phyloP scores from a whole-genome alignment of 2,797 vertebrate genomes.

The Coracias cyanogaster region DNA sequence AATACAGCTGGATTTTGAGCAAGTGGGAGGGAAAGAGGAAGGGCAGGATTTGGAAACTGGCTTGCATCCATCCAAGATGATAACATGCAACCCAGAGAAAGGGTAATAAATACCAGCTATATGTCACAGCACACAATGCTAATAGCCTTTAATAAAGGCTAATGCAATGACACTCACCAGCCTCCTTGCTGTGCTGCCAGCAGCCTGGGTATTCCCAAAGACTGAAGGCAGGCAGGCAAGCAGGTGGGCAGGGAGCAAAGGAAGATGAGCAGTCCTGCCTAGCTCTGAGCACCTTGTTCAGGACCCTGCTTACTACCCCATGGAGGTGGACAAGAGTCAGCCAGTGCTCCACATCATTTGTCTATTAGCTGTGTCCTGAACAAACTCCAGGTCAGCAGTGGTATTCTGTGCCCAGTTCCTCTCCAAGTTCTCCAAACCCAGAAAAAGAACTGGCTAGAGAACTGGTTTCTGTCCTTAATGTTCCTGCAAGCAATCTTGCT shows the following conservation, averaged over 20 bases:
- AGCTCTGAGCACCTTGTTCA: not conserved
- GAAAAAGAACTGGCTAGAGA: not conserved
- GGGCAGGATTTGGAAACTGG: constrained; percentile 23
- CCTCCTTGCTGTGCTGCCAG: not conserved
- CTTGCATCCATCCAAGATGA: not conserved
- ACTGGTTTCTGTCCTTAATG: not conserved
- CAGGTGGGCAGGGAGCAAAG: not conserved
- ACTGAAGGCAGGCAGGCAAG: not conserved
- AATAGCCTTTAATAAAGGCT: not conserved
- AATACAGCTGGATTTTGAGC: constrained; percentile 28
- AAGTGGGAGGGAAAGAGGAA: not conserved
- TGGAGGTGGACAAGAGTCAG: not conserved
- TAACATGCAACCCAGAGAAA: not conserved
- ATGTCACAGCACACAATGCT: not conserved
- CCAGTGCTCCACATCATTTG: not conserved
- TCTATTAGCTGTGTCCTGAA: not conserved
- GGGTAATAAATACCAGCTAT: not conserved
- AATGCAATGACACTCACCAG: not conserved
- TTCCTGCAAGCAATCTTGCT: not conserved
- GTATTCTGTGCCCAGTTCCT: not conserved
- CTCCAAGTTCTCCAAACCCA: not conserved
- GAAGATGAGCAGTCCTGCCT: not conserved
- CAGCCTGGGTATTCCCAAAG: not conserved
- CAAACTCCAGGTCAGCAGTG: not conserved
- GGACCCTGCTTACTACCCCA: not conserved